Evolutionary conservation across 1,140 invertebrate genomes (phyloP).

Genomic region (Penaeus vannamei): DNA sequence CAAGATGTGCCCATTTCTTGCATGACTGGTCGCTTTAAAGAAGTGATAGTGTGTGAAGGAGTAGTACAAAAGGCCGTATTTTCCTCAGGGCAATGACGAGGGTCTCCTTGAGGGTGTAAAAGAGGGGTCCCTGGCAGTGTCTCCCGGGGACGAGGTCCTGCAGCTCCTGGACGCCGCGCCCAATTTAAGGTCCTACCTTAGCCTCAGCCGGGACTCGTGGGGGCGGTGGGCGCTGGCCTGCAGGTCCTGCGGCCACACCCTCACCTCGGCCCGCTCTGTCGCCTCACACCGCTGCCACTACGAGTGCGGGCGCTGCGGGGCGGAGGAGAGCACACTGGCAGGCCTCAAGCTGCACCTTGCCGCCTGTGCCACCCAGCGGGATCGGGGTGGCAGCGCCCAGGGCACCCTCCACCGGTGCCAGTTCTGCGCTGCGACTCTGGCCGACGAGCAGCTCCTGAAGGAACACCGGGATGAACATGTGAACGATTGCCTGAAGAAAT

Average conservation of each 20-base stretch:
- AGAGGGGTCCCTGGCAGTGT: constrained; percentile 4
- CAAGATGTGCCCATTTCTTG: too few relatives aligned
- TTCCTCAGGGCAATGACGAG: constrained; percentile 52
- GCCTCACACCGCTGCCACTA: constrained; percentile 36
- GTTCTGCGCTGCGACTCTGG: constrained; percentile 26
- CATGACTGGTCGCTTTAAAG: not conserved
- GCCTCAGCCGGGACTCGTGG: not conserved
- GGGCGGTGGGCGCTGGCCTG: constrained; percentile 25
- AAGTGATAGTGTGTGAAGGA: not conserved
- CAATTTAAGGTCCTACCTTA: constrained; percentile 35
- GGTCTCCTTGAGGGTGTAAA: constrained; percentile 3
- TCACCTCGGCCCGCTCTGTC: constrained; percentile 32
- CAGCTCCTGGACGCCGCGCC: constrained; percentile 38
- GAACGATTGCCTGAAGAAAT: constrained; percentile 45
- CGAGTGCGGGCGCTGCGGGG: constrained; percentile 15
- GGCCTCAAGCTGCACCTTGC: constrained; percentile 1
- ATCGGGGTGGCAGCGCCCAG: not conserved
- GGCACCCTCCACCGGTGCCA: constrained; percentile 21
- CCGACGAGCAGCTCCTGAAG: not conserved
- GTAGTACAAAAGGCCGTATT: constrained; percentile 8
- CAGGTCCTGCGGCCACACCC: constrained; percentile 25
- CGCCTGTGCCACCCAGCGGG: not conserved
- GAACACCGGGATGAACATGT: constrained; percentile 36
- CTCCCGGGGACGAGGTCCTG: constrained; percentile 28
- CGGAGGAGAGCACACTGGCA: constrained; percentile 10